Conservation (phyloP, 2,113 vertebrate species). For the Atherinomorus stipes region DNA sequence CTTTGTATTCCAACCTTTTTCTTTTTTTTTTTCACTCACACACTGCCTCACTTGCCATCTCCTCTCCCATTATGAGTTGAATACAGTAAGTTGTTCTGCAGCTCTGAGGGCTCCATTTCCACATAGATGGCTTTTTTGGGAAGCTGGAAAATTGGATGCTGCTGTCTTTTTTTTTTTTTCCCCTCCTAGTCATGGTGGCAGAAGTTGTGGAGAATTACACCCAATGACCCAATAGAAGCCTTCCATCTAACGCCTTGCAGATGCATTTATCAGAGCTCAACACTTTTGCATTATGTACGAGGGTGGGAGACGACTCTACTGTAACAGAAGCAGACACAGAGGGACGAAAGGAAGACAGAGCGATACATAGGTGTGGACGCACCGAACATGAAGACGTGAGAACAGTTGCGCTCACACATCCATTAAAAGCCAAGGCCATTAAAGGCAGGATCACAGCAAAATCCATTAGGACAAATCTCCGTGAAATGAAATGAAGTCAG, state of each 20-base stretch:
- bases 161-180: slow-evolving; percentile 26
- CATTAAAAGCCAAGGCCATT: slow-evolving; percentile 69
- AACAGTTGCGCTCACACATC: slow-evolving; percentile 21
- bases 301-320: slow-evolving; percentile 45
- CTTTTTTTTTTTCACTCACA: slow-evolving; percentile 30
- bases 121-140: slow-evolving; percentile 71
- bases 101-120: slow-evolving; percentile 71
- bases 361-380: slow-evolving; percentile 46
- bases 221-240: slow-evolving; percentile 48
- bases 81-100: slow-evolving; percentile 60
- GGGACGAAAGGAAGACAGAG: slow-evolving; percentile 2
- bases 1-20: slow-evolving; percentile 29
- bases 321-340: slow-evolving; percentile 40
- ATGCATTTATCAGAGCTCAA: slow-evolving; percentile 71
- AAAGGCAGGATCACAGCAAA: slow-evolving; percentile 67
- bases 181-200: slow-evolving; percentile 4
- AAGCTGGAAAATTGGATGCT: slow-evolving; percentile 67
- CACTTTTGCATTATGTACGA: slow-evolving; percentile 74
- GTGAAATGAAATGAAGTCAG: slow-evolving; percentile 79
- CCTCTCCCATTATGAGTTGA: slow-evolving; percentile 54
- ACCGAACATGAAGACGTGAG: background rate
- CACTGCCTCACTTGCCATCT: slow-evolving; percentile 31
- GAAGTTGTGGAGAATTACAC: slow-evolving; percentile 58
- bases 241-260: slow-evolving; percentile 64
- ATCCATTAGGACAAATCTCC: slow-evolving; percentile 79